phyloP scores from a whole-genome alignment of 2,888 invertebrate genomes.

The Drosophila mercatorum region DNA sequence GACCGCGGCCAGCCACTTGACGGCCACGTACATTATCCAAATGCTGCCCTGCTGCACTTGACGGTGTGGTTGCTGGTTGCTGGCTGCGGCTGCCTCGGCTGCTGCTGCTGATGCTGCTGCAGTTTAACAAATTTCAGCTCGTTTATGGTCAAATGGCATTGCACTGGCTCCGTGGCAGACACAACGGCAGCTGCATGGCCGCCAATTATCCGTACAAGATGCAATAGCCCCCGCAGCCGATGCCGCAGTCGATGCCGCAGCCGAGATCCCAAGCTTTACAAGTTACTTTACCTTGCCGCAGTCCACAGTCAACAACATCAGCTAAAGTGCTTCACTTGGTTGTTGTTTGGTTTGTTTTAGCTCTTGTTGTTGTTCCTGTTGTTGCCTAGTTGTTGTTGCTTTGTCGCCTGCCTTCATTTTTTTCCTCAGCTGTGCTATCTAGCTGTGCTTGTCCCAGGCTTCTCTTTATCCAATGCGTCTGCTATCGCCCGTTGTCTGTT shows the following conservation, averaged over 20 bases:
- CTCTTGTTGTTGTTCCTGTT: slow-evolving; percentile 30
- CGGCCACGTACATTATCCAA: slow-evolving; percentile 56
- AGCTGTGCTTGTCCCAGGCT: slow-evolving; percentile 71
- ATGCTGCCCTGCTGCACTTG: slow-evolving; percentile 74
- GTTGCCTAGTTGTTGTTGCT: slow-evolving; percentile 58
- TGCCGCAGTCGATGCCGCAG: slow-evolving; percentile 42
- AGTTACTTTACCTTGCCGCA: slow-evolving; percentile 74
- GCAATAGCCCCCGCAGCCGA: slow-evolving; percentile 49
- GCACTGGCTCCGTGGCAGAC: slow-evolving; percentile 69
- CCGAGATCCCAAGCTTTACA: slow-evolving; percentile 69
- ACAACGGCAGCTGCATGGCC: slow-evolving; percentile 75
- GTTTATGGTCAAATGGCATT: slow-evolving; percentile 82
- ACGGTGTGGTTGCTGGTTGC: slow-evolving; percentile 47
- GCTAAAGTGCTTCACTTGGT: slow-evolving; percentile 71
- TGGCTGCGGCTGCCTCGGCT: slow-evolving; percentile 16
- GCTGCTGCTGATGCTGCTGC: slow-evolving; percentile 27
- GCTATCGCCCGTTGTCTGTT: slow-evolving; percentile 53
- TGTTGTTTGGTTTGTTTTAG: slow-evolving; percentile 52
- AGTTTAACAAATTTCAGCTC: slow-evolving; percentile 80
- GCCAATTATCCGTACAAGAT: slow-evolving; percentile 80
- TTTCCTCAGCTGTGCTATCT: slow-evolving; percentile 25
- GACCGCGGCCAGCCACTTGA: slow-evolving; percentile 54
- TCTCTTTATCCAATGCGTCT: slow-evolving; percentile 76
- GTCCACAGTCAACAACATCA: slow-evolving; percentile 63
- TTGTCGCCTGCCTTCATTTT: slow-evolving; percentile 56